Conservation (phyloP, 2,797 vertebrate species). For the Megalops cyprinoides region DNA sequence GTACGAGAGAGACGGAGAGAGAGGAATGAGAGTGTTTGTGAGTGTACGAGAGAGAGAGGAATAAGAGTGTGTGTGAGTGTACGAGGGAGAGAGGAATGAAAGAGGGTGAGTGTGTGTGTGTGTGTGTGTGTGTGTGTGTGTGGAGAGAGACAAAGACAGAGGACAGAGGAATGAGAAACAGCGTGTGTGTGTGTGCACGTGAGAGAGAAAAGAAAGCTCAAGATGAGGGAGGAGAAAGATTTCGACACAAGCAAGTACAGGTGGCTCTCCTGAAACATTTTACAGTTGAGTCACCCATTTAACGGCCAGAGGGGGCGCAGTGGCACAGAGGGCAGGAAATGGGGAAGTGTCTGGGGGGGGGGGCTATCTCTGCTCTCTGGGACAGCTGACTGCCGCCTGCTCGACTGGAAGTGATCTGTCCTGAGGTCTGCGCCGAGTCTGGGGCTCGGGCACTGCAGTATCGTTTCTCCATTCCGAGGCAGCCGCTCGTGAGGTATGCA, state of each 20-base stretch:
- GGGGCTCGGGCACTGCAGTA: not conserved
- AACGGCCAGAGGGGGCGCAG: no score
- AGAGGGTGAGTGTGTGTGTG: slow-evolving; percentile 23
- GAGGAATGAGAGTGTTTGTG: not conserved
- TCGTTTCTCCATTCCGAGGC: not conserved
- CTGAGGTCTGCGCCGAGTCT: not conserved
- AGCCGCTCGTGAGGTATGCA: not conserved
- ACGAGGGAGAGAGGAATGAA: slow-evolving; percentile 22
- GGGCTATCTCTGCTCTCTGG: no score
- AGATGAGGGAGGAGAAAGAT: slow-evolving; percentile 34
- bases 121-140: no score
- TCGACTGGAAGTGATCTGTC: no score
- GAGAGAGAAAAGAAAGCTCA: slow-evolving; percentile 31
- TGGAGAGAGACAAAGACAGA: not conserved
- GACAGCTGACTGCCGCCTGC: no score
- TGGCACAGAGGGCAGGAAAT: not conserved
- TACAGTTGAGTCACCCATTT: not conserved
- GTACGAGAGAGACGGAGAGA: not conserved
- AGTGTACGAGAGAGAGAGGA: no score
- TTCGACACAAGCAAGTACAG: slow-evolving; percentile 57
- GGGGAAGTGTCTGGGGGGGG: not conserved
- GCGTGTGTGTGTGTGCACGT: slow-evolving; percentile 39
- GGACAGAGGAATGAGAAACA: slow-evolving; percentile 28
- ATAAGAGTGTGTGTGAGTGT: not conserved
- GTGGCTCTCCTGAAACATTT: slow-evolving; percentile 51